Base-by-base conservation (phyloP, 2,888 invertebrate species). In the Pristionchus arcanus region DNA sequence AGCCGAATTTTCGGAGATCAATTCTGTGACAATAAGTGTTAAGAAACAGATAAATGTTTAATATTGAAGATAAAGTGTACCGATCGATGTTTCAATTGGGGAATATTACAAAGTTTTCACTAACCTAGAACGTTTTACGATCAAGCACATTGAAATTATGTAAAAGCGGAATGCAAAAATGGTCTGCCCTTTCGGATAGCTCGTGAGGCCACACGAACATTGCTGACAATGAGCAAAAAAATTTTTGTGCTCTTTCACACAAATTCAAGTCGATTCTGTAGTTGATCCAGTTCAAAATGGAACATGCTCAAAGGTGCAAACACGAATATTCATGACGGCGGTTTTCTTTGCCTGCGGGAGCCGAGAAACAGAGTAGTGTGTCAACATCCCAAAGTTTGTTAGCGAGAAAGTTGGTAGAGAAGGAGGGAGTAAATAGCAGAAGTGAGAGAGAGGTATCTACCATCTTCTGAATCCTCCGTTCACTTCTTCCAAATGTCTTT, bases 351-450 rank as follows among this genome's bases (percentile, higher is more conserved):
- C 81, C 81, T 16, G 81, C 19, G 81, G 81, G 34, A 74, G 74
- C 37, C 74, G 81, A 81, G 81, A 81, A 81, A 31, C 34, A 71
- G 37, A 77, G 37, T 25, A 49, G 81, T 49, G 81, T 49, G 81
- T 81, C 42, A 81, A 81, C 28, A 81, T 3, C 4, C 53, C 21
- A 34, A 42, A 49, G 81, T 81, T 81, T 81, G 81, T 49, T 81
- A 53, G 81, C 74, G 74, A 74, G 74, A 74, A 74, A 81, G 81
- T 49, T 81, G 83, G 55, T 7, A 31, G 55, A 83, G 83, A 53
- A 83, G 83, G 49, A 84, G 55, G 28, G 77, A 85, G 59, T 59
- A 59, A 85, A 85, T 28, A 85, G 28, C 31, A 42, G 21, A 42
- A 3, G 34, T 7, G 81, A 49, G 81, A 19, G 31, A 59, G 16